phyloP scores from a whole-genome alignment of 2,797 vertebrate genomes.

The Lycodopsis pacificus region DNA sequence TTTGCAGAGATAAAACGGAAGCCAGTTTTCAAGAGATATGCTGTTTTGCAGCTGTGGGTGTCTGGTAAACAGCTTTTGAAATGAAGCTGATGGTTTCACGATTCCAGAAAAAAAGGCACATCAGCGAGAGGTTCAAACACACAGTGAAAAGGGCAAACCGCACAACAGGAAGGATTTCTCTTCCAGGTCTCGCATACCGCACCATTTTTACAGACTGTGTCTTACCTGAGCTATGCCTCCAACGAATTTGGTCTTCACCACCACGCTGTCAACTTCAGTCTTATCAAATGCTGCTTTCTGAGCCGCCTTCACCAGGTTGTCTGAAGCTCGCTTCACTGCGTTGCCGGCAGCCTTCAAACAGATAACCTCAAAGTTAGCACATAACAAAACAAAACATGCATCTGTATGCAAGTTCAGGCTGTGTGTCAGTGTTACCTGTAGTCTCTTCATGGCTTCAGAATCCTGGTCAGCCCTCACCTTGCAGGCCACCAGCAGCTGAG shows the following conservation, averaged over 20 bases:
- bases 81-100: conserved; percentile 41
- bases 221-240: conserved; percentile 98
- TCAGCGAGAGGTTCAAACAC: conserved; percentile 37
- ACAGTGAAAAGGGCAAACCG: conserved; percentile 52
- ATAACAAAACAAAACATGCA: neutral
- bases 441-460: conserved; percentile 96
- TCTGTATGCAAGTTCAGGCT: neutral
- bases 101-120: conserved; percentile 42
- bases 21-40: conserved; percentile 31
- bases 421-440: conserved; percentile 87
- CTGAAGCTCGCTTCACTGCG: conserved; percentile 98
- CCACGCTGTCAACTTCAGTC: conserved; percentile 93
- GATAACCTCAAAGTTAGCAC: conserved; percentile 29
- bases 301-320: conserved; percentile 96
- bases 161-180: conserved; percentile 28
- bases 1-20: conserved; percentile 52
- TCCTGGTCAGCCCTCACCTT: conserved; percentile 98
- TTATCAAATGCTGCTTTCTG: conserved; percentile 98
- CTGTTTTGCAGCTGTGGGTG: conserved; percentile 56
- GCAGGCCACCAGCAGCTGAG: conserved; percentile 97
- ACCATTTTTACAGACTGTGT: conserved; percentile 19
- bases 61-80: conserved; percentile 66
- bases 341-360: conserved; percentile 92
- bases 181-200: neutral
- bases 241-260: conserved; percentile 98